phyloP scores from a whole-genome alignment of 2,797 vertebrate genomes.

The Pipistrellus pygmaeus region DNA sequence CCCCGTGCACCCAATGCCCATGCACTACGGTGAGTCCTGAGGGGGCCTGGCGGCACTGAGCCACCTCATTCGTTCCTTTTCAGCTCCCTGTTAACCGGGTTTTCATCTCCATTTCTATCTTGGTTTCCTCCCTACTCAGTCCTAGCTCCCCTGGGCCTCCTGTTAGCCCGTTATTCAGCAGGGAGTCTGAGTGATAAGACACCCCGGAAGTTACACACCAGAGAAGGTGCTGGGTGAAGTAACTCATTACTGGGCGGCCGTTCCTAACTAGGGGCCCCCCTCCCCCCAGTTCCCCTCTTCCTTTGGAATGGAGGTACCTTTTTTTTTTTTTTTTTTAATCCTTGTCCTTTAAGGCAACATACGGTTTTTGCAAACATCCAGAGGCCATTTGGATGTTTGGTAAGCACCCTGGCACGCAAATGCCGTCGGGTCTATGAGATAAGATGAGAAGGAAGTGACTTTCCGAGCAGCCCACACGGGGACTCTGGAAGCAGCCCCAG shows the following conservation, averaged over 20 bases:
- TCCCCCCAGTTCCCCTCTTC: background rate
- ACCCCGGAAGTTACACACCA: background rate
- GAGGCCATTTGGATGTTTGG: slow-evolving; percentile 6
- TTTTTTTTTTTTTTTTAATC: background rate
- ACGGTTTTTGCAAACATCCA: slow-evolving; percentile 47
- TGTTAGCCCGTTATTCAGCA: background rate
- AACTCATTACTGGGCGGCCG: background rate
- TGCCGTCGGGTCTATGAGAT: background rate
- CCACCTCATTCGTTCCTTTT: background rate
- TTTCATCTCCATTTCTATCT: background rate
- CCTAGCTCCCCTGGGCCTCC: background rate
- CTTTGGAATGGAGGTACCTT: background rate
- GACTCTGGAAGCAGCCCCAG: slow-evolving; percentile 36
- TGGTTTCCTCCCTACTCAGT: background rate
- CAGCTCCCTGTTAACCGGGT: background rate
- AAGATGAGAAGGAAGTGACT: background rate
- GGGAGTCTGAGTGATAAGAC: background rate
- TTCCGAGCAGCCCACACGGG: background rate
- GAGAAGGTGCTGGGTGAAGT: background rate
- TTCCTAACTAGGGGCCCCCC: background rate
- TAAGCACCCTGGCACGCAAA: background rate
- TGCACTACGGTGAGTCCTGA: slow-evolving; percentile 86
- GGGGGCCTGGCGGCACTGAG: background rate
- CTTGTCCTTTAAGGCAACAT: slow-evolving; percentile 49
- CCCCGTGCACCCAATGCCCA: slow-evolving; percentile 85